Evolutionary conservation across 2,888 invertebrate species (phyloP).

Genomic region (Amiota minor): DNA sequence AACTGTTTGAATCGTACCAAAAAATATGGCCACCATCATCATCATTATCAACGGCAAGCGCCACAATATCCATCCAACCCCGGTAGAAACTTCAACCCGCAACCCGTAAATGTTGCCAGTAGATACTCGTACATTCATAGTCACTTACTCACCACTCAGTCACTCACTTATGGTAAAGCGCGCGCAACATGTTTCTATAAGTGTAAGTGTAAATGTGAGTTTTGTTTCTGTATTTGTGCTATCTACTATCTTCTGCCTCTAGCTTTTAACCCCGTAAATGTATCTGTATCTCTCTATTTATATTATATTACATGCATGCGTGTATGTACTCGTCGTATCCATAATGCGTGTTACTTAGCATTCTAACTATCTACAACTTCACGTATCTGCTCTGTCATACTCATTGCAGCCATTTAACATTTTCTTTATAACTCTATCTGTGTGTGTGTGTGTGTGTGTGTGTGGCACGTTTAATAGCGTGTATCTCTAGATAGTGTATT

Average conservation of each 20-base stretch:
- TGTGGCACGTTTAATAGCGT: constrained; percentile 61
- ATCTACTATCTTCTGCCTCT: not conserved
- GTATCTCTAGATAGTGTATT: constrained; percentile 48
- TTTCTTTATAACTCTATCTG: constrained; percentile 50
- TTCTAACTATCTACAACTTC: constrained; percentile 3
- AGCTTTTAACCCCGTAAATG: not conserved
- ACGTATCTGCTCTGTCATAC: constrained; percentile 1
- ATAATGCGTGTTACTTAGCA: constrained; percentile 11
- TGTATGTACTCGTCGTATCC: not conserved
- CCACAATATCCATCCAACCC: not conserved
- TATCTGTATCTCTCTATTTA: not conserved
- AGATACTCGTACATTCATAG: not conserved
- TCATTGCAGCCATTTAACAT: constrained; percentile 62
- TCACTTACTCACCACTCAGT: not conserved
- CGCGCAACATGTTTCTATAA: constrained; percentile 44
- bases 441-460: constrained; percentile 20
- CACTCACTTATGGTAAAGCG: not conserved
- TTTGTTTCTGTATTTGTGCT: constrained; percentile 20
- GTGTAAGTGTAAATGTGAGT: constrained; percentile 45
- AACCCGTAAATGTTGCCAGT: not conserved
- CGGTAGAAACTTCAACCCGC: not conserved
- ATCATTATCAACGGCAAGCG: constrained; percentile 13
- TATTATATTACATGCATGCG: not conserved
- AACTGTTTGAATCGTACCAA: not conserved
- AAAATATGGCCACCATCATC: constrained; percentile 54